Base-by-base conservation (phyloP, 2,113 vertebrate genomes). In the Leucopsar rothschildi region DNA sequence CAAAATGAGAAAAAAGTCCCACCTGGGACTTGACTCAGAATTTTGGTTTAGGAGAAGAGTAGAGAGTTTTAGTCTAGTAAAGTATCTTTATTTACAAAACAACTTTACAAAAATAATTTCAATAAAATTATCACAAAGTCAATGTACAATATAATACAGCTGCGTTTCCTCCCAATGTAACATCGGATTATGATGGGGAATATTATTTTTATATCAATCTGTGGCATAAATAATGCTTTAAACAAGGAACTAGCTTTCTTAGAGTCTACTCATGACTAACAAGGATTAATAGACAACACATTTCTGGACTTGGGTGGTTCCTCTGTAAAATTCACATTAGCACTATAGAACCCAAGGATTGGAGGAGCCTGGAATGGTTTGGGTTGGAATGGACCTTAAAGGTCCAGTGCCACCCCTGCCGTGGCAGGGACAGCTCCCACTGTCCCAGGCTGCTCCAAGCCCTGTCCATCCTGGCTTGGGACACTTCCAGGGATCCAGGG, bases 21-120 rank as follows among this genome's bases (percentile, higher is more conserved):
- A 50, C 3, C 0, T 64, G 52, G 21, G 68, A 6, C 35, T 40
- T 24, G 33, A 15, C 69, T 64, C 44, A 73, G n/a, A 77, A 64
- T 42, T 95, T 11, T 50, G 21, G 65, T 47, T 69, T 55, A 66
- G 35, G 40, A 82, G 25, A 68, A 55, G 59, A 4, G 1, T 5
- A 28, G 53, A 20, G 85, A 72, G 52, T 37, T 63, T 78, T 35
- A 69, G 19, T 95, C 83, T 96, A 96, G 97, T 97, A 95, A 97
- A 98, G 91, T 52, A 96, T 95, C 98, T 96, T 98, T 98, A 98
- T 98, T 98, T 98, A 98, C 96, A 97, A 88, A 94, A 96, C 92
- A 96, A 59, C 94, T 98, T 97, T 98, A 98, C 95, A 98, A 98
- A 98, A 98, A 98, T 98, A 98, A 95, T 97, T 95, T 98, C 97